Evolutionary conservation across 1,140 invertebrate species (phyloP).

Genomic region (Neelides sp.): DNA sequence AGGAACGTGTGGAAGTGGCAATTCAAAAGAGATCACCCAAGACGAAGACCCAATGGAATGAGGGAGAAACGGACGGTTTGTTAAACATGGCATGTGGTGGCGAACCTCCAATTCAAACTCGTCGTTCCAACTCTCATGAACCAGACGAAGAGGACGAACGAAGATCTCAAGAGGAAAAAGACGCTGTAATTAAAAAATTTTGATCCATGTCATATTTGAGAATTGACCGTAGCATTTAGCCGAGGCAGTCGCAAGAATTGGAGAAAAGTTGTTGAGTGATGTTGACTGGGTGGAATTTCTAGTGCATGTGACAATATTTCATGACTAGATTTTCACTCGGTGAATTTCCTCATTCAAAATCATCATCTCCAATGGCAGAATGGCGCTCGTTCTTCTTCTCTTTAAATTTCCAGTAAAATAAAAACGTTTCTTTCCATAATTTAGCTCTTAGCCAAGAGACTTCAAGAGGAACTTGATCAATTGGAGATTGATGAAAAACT

Average conservation of each 20-base stretch:
- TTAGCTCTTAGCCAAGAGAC: slow-evolving; percentile 50
- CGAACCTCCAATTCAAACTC: no score
- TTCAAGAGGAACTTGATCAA: slow-evolving; percentile 50
- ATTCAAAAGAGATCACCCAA: background rate
- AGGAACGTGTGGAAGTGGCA: slow-evolving; percentile 10
- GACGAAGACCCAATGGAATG: no score
- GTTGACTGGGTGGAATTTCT: slow-evolving; percentile 33
- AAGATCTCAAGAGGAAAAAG: slow-evolving; percentile 48
- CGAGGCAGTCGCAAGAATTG: background rate
- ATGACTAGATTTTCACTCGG: slow-evolving; percentile 43
- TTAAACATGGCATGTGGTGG: no score
- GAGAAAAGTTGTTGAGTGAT: background rate
- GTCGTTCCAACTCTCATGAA: no score
- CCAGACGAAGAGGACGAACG: slow-evolving; percentile 33
- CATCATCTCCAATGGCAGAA: background rate
- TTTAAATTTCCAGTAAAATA: background rate
- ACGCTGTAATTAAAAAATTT: slow-evolving; percentile 40
- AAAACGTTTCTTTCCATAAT: slow-evolving; percentile 7
- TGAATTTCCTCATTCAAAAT: slow-evolving; percentile 11
- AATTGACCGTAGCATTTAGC: background rate
- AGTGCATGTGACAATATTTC: slow-evolving; percentile 33
- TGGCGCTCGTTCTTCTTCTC: background rate
- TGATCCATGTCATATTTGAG: background rate
- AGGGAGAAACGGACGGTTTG: no score
- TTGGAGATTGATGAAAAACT: slow-evolving; percentile 55